Percentiles rank a stretch among this genome's conserved stretches.
Evolutionary conservation across 2,113 vertebrate genomes (phyloP).

Genomic region (Corynorhinus townsendii): DNA sequence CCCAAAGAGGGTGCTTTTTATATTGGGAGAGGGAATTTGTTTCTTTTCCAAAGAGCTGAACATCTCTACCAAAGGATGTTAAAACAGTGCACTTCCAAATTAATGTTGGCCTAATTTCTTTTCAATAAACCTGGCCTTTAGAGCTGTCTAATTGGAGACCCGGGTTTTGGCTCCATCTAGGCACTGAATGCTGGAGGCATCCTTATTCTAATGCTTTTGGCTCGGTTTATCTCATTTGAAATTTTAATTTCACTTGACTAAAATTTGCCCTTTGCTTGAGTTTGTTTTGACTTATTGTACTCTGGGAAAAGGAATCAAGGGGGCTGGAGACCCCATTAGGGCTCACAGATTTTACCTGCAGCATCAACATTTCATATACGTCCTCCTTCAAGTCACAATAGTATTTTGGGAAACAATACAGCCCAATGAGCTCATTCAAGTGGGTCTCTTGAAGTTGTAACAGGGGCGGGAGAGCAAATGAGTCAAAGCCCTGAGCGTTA

Average conservation of each 20-base stretch:
- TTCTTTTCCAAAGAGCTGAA: conserved; percentile 63
- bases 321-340: background rate
- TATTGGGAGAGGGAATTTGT: conserved; percentile 46
- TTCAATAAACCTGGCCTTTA: conserved; percentile 55
- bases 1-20: conserved; percentile 53
- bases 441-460: conserved; percentile 73
- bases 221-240: conserved; percentile 72
- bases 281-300: conserved; percentile 55
- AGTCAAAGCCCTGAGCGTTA: conserved; percentile 60
- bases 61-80: conserved; percentile 50
- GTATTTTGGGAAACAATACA: conserved; percentile 69
- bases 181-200: conserved; percentile 48
- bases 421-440: conserved; percentile 71
- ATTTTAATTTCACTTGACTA: conserved; percentile 55
- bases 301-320: conserved; percentile 39
- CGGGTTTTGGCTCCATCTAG: conserved; percentile 13
- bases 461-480: conserved; percentile 66
- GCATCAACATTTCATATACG: conserved; percentile 71
- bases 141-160: conserved; percentile 62
- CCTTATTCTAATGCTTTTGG: conserved; percentile 56
- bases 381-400: conserved; percentile 63
- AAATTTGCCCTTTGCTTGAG: conserved; percentile 51
- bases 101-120: conserved; percentile 65
- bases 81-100: conserved; percentile 62
- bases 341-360: conserved; percentile 66